Base-by-base conservation (phyloP, 2,113 vertebrate species). In the Silurus glanis region DNA sequence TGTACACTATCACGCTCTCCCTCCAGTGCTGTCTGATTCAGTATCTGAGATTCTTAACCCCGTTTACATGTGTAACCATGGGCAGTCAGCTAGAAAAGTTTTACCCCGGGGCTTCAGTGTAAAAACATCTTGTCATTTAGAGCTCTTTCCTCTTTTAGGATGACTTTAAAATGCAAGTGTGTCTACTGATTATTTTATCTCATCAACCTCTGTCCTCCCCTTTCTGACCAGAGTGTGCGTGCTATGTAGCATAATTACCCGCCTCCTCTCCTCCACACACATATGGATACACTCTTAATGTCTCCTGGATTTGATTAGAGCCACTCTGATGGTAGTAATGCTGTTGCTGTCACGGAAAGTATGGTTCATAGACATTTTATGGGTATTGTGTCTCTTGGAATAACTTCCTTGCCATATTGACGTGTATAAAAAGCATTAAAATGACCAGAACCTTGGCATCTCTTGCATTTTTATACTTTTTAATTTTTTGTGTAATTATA, bases 121-220 rank as follows among this genome's bases (percentile, higher is more conserved):
- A 25, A 76, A 55, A 25, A 16, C 16, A 47, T 37, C 10, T 47
- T 76, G 23, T 25, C 12, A 55, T 55, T 25, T 53, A 5, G 1
- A 9, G 13, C 6, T 19, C 62, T 61, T 13, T 28, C n/a, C 58
- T 86, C 81, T 84, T 89, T 89, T 82, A 25, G 79, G 58, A 80
- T 81, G 59, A 80, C 67, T 58, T 82, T 87, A 80, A 81, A 81
- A 80, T 75, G 56, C 58, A n/a, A 76, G 25, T 72, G 69, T 72
- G 69, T 19, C 21, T 53, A 45, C 88, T 86, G 83, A 88, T 89
- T 88, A 89, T 81, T 88, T 83, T 85, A 85, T 69, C 84, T 59
- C 59, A 25, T 87, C 74, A 4, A 53, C 82, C 49, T 23, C 37
- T 56, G 71, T 72, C 49, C 80, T 74, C 71, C 45, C 74, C 66